Evolutionary conservation across 2,888 invertebrate species (phyloP).

Genomic region (Pandemis heparana): DNA sequence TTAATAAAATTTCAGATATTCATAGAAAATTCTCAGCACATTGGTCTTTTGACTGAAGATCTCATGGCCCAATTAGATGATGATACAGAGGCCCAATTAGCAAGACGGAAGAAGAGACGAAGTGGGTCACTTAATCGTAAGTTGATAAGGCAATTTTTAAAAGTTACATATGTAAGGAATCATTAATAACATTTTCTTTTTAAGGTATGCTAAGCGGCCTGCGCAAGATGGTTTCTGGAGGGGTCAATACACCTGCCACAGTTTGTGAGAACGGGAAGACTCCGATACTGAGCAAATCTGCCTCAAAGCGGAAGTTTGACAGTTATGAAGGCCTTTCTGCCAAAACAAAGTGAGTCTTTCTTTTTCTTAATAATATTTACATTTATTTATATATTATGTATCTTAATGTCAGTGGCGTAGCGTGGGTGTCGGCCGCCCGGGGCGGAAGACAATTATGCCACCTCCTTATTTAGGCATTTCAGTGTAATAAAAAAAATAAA

Average conservation of each 20-base stretch:
- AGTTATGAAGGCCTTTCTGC: conserved; percentile 85
- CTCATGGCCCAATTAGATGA: conserved; percentile 81
- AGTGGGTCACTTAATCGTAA: conserved; percentile 95
- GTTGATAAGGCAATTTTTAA: conserved; percentile 48
- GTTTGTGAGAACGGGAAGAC: conserved; percentile 78
- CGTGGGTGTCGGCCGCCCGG: too few relatives aligned
- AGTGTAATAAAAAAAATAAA: too few relatives aligned
- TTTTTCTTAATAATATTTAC: too few relatives aligned
- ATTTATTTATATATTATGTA: too few relatives aligned
- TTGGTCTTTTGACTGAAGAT: conserved; percentile 90
- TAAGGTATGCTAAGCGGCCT: conserved; percentile 91
- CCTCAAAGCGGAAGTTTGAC: conserved; percentile 89
- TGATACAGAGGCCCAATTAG: conserved; percentile 77
- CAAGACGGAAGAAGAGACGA: conserved; percentile 91
- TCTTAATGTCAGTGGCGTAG: too few relatives aligned
- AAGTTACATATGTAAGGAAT: background rate
- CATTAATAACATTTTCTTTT: conserved; percentile 41
- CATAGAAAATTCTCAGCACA: conserved; percentile 90
- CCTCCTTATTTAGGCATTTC: too few relatives aligned
- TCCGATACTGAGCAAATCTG: conserved; percentile 86
- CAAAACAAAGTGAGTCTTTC: conserved; percentile 87
- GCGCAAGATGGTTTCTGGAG: conserved; percentile 91
- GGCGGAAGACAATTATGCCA: too few relatives aligned
- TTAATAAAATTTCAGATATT: conserved; percentile 84
- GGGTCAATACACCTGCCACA: conserved; percentile 82